These are phyloP conservation scores for Drosophila limbata DNA, from an alignment of 2,888 invertebrate species.

Conservation along the genomic window DNA sequence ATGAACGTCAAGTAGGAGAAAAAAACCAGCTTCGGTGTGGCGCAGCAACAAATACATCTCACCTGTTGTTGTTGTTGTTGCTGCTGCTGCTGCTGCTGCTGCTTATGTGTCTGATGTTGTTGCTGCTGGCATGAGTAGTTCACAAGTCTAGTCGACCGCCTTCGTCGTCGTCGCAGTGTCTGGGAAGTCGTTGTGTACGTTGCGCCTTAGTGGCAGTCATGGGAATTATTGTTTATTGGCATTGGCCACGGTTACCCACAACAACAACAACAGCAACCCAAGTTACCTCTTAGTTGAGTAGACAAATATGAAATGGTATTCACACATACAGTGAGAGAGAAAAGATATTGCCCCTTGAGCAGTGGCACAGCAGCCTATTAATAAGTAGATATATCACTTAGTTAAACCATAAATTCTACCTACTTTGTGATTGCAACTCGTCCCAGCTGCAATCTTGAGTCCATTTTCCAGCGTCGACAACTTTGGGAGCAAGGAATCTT, in stretches of 20 bases:
- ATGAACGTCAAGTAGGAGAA: slow-evolving; percentile 68
- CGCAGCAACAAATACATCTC: slow-evolving; percentile 68
- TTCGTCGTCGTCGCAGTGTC: slow-evolving; percentile 69
- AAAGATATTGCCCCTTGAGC: slow-evolving; percentile 42
- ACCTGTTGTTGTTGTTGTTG: slow-evolving; percentile 64
- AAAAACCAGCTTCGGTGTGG: slow-evolving; percentile 78
- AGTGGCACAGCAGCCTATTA: slow-evolving; percentile 49
- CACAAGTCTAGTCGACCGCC: slow-evolving; percentile 75
- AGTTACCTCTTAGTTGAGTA: slow-evolving; percentile 32
- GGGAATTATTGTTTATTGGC: slow-evolving; percentile 82
- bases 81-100: slow-evolving; percentile 13
- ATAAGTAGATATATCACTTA: slow-evolving; percentile 60
- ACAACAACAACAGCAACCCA: slow-evolving; percentile 24
- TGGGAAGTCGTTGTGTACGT: slow-evolving; percentile 78
- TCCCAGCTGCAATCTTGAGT: background rate
- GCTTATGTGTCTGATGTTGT: slow-evolving; percentile 22
- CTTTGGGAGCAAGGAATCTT: slow-evolving; percentile 12
- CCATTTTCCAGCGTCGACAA: slow-evolving; percentile 10
- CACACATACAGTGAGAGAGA: slow-evolving; percentile 19
- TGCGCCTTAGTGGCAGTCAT: slow-evolving; percentile 79
- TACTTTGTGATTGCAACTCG: slow-evolving; percentile 13
- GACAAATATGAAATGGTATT: slow-evolving; percentile 59
- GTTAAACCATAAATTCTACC: slow-evolving; percentile 52
- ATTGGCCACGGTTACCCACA: slow-evolving; percentile 73
- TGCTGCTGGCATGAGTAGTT: slow-evolving; percentile 59